Evolutionary conservation across 2,113 vertebrate genomes (phyloP).

Genomic region (Apeltes quadracus): DNA sequence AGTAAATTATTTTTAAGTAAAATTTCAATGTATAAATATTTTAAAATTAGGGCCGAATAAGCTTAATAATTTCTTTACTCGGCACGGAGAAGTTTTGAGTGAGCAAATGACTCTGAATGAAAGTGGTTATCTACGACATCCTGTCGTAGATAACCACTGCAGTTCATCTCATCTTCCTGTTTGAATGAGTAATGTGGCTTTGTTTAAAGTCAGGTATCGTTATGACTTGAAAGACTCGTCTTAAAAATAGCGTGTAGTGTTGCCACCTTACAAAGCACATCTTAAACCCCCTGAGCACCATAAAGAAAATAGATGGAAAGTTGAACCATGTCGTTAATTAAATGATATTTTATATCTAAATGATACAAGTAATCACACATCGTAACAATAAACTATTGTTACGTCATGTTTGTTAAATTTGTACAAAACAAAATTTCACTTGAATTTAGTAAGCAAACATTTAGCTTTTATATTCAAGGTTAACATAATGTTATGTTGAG

Average conservation of each 20-base stretch:
- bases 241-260: conserved; percentile 5
- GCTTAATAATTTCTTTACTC: not conserved
- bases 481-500: conserved; percentile 4
- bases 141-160: no score
- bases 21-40: no score
- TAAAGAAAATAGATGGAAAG: not conserved
- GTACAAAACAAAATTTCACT: no score
- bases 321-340: not conserved
- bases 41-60: not conserved
- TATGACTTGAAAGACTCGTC: conserved; percentile 25
- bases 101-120: not conserved
- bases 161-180: conserved; percentile 58
- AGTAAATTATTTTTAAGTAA: not conserved
- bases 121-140: not conserved
- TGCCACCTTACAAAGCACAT: conserved; percentile 9
- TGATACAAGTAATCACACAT: not conserved
- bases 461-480: no score
- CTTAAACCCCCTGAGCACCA: conserved; percentile 2
- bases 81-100: not conserved
- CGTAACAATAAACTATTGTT: not conserved
- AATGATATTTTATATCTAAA: not conserved
- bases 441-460: no score
- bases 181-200: conserved; percentile 49
- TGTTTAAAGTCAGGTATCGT: conserved; percentile 44
- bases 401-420: not conserved